These are phyloP conservation scores for Deilephila porcellus DNA, from an alignment of 2,888 invertebrate species.

Conservation along the genomic window DNA sequence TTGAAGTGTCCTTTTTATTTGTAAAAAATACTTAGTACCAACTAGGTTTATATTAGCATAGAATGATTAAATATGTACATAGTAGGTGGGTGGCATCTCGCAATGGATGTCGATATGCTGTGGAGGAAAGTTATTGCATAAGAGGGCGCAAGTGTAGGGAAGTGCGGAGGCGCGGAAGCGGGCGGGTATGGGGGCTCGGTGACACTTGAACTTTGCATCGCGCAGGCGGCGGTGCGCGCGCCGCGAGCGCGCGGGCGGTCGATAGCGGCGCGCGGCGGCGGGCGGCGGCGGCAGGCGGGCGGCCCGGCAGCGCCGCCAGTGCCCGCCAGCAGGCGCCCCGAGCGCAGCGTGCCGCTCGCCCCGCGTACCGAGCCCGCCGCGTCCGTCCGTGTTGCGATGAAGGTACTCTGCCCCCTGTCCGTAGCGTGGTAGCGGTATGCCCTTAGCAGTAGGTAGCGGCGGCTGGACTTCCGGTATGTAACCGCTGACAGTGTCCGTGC, in stretches of 20 bases:
- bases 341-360: conserved; percentile 52
- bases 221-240: conserved; percentile 35
- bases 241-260: conserved; percentile 37
- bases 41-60: neutral
- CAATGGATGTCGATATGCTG: neutral
- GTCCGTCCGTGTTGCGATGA: conserved; percentile 76
- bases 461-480: conserved; percentile 69
- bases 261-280: conserved; percentile 35
- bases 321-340: conserved; percentile 54
- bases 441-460: conserved; percentile 74
- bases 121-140: conserved; percentile 12
- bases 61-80: neutral
- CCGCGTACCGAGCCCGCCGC: conserved; percentile 50
- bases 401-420: conserved; percentile 71
- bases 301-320: conserved; percentile 45
- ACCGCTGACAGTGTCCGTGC: conserved; percentile 56
- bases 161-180: conserved; percentile 8
- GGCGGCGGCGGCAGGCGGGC: conserved; percentile 28
- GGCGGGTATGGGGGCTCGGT: conserved; percentile 39
- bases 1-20: too few species aligned
- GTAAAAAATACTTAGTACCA: neutral
- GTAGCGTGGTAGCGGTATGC: conserved; percentile 76
- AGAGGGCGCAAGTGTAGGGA: neutral
- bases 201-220: conserved; percentile 53
- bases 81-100: neutral